Evolutionary conservation across 2,113 vertebrate genomes (phyloP).

Genomic region (Amia ocellicauda): DNA sequence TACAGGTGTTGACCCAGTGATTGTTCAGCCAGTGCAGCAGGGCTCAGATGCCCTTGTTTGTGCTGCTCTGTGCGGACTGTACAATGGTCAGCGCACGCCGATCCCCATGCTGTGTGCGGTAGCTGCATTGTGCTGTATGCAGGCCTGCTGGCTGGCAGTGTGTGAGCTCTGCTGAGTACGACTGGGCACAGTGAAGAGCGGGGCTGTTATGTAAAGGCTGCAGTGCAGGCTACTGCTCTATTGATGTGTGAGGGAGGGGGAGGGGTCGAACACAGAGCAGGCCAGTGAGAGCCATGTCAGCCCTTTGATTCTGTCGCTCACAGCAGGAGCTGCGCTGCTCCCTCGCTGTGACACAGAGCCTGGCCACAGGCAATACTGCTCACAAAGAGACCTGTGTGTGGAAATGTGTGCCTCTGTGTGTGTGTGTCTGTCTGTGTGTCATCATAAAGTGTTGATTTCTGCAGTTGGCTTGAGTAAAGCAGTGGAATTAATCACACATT

Average conservation of each 20-base stretch:
- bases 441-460: no score
- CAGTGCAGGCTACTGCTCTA: constrained; percentile 48
- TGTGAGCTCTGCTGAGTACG: background rate
- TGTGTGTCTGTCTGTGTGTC: no score
- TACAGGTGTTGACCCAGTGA: no score
- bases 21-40: no score
- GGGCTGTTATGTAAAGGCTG: constrained; percentile 47
- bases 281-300: constrained; percentile 34
- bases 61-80: no score
- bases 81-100: no score
- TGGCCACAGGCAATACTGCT: constrained; percentile 1
- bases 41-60: no score
- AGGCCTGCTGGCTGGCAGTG: background rate
- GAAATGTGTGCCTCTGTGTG: background rate
- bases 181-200: constrained; percentile 24
- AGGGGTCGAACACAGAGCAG: constrained; percentile 27
- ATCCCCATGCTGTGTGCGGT: no score
- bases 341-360: constrained; percentile 9
- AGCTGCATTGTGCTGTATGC: no score
- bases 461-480: no score
- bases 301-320: constrained; percentile 31
- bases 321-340: constrained; percentile 16
- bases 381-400: constrained; percentile 1
- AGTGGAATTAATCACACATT: no score
- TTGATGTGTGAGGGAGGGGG: constrained; percentile 39